Percentiles rank a stretch among this genome's conserved stretches.
Evolutionary conservation across 2,888 invertebrate species (phyloP).

Genomic region (Catotricha subobsoleta): DNA sequence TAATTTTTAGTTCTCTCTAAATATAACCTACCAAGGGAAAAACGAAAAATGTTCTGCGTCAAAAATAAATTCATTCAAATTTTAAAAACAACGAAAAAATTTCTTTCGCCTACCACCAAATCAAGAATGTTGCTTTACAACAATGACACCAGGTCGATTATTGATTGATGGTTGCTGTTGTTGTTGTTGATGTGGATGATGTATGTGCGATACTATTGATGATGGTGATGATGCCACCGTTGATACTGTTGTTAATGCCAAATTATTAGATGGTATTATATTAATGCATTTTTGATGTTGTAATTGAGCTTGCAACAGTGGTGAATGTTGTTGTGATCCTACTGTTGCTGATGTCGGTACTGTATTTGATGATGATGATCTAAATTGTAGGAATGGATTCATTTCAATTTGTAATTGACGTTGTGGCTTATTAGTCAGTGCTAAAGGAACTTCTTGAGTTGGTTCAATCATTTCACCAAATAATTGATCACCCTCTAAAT

Average conservation of each 20-base stretch:
- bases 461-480: constrained; percentile 53
- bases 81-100: too few relatives aligned
- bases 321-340: constrained; percentile 10
- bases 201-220: background rate
- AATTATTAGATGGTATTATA: too few relatives aligned
- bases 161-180: constrained; percentile 11
- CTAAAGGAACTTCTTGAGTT: constrained; percentile 24
- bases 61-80: too few relatives aligned
- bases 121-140: constrained; percentile 70
- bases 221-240: constrained; percentile 11
- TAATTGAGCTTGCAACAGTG: constrained; percentile 10
- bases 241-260: constrained; percentile 3
- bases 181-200: too few relatives aligned
- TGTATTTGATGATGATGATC: constrained; percentile 23
- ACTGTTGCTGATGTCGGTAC: constrained; percentile 15
- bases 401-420: constrained; percentile 38
- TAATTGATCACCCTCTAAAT: constrained; percentile 88
- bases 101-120: constrained; percentile 11
- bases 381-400: constrained; percentile 43
- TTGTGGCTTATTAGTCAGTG: constrained; percentile 17
- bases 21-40: background rate
- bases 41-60: background rate
- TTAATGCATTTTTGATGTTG: background rate
- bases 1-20: background rate
- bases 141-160: constrained; percentile 71